phyloP scores from a whole-genome alignment of 2,797 vertebrate species.

The Oceanodroma leucorhoa region DNA sequence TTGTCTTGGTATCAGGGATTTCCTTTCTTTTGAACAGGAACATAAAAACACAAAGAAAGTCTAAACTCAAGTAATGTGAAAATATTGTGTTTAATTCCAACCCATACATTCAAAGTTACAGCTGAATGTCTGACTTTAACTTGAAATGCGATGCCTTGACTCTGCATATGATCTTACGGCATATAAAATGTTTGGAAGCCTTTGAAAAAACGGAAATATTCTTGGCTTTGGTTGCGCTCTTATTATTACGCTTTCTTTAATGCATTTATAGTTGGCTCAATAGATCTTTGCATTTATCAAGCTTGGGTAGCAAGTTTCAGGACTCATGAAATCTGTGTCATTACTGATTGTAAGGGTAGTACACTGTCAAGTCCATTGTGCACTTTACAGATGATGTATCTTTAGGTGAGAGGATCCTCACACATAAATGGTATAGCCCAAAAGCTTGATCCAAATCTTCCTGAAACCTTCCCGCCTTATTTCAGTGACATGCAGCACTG shows the following conservation, averaged over 20 bases:
- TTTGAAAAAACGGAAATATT: constrained; percentile 12
- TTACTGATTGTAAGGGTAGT: not conserved
- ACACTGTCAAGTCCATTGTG: not conserved
- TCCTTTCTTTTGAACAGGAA: constrained; percentile 59
- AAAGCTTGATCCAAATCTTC: not conserved
- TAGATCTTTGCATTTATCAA: not conserved
- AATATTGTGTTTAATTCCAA: constrained; percentile 56
- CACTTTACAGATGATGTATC: not conserved
- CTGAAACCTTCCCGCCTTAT: not conserved
- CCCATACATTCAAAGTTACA: constrained; percentile 30
- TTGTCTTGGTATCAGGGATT: constrained; percentile 56
- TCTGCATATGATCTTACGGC: not conserved
- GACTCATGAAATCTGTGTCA: not conserved
- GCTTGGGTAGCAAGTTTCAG: not conserved
- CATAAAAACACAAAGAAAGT: constrained; percentile 49
- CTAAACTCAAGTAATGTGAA: constrained; percentile 52
- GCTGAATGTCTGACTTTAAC: constrained; percentile 33
- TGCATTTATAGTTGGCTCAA: not conserved
- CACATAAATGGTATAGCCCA: not conserved
- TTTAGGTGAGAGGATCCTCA: not conserved
- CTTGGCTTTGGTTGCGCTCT: constrained; percentile 3
- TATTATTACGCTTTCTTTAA: constrained; percentile 31
- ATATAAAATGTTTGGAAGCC: constrained; percentile 30
- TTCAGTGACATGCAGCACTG: not conserved
- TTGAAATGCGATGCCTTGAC: constrained; percentile 25